Conservation (phyloP, 2,888 invertebrate species). For the Pelosia muscerda region DNA sequence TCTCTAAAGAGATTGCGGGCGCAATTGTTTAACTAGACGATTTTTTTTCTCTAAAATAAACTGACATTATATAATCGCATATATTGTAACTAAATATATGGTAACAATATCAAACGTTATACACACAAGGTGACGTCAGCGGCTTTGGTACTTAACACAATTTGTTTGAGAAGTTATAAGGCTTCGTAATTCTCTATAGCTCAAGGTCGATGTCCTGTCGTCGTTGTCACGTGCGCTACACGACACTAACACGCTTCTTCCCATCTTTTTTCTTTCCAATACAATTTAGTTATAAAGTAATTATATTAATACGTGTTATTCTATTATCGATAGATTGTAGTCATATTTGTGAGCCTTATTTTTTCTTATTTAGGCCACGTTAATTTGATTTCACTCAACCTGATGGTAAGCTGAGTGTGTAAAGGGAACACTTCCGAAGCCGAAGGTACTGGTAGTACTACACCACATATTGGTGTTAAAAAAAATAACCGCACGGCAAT, state of each 20-base stretch:
- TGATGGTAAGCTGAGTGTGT: no score
- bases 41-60: no score
- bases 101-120: neutral
- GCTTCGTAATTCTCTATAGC: conserved; percentile 19
- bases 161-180: conserved; percentile 18
- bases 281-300: neutral
- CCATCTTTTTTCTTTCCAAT: neutral
- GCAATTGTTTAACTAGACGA: no score
- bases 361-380: no score
- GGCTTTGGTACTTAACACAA: conserved; percentile 24
- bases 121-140: conserved; percentile 20
- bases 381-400: no score
- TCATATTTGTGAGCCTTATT: neutral
- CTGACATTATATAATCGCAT: no score
- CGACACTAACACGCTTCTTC: conserved; percentile 8
- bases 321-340: neutral
- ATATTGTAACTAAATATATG: neutral
- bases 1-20: no score
- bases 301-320: neutral
- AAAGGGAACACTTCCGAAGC: no score
- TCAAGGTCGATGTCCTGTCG: conserved; percentile 18
- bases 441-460: no score
- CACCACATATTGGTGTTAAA: no score
- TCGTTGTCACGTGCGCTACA: conserved; percentile 15
- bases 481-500: no score